Conservation (phyloP, 2,888 invertebrate genomes). For the Ferrisia virgata region DNA sequence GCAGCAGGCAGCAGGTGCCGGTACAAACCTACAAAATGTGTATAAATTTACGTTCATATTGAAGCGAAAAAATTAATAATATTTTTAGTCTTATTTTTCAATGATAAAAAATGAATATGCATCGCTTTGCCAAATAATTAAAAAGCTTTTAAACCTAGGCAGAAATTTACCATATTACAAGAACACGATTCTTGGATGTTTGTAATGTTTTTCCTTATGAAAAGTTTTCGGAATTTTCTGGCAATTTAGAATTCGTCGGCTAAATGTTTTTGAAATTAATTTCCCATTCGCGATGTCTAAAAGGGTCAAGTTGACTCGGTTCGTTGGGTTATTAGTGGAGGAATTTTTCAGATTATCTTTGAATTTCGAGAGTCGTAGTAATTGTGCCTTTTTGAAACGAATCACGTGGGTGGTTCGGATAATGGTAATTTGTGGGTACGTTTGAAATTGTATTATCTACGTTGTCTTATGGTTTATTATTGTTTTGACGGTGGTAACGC, state of each 20-base stretch:
- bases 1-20: too few relatives aligned
- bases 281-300: not conserved
- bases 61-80: not conserved
- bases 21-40: too few relatives aligned
- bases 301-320: not conserved
- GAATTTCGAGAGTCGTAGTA: not conserved
- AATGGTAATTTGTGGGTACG: not conserved
- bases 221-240: not conserved
- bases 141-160: not conserved
- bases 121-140: not conserved
- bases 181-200: not conserved
- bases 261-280: not conserved
- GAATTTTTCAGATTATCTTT: not conserved
- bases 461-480: not conserved
- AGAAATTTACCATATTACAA: not conserved
- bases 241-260: constrained; percentile 1
- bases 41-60: too few relatives aligned
- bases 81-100: not conserved
- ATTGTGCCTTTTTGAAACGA: not conserved
- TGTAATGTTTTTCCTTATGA: not conserved
- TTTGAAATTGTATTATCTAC: not conserved
- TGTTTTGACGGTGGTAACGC: too few relatives aligned
- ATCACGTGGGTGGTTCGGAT: not conserved
- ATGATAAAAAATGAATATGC: not conserved
- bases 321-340: not conserved